Evolutionary conservation across 2,113 vertebrate species (phyloP), one percentile per base, ranked within the genome.

Genomic region (Agelaius tricolor): DNA sequence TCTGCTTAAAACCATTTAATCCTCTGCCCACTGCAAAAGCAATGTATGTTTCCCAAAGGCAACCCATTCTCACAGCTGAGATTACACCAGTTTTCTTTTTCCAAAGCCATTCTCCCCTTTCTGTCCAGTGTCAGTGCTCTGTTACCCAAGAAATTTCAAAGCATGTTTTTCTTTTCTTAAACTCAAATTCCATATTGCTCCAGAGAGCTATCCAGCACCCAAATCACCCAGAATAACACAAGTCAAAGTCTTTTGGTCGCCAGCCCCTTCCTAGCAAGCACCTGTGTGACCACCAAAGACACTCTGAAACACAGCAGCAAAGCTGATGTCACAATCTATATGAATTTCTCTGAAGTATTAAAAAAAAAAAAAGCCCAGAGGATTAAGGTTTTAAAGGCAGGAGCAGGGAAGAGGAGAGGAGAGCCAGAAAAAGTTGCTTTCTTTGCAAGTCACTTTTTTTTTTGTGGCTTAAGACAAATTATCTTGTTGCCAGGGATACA

Each of bases 61-160:
- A 86, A 30, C 5, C 1, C 0, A 0, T 26, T 49, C 59, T 66
- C 37, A 44, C 11, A 31, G 41, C 15, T 2, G 1, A 54, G 22
- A 37, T 41, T 2, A n/a, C 5, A 4, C 1, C 13, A 15, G 20
- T 39, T 63, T 73, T 65, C 30, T 47, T 47, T 61, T 37, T 15
- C 15, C 49, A 37, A 27, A 17, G 9, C n/a, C 1, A 0, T 44
- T 49, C 57, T 58, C 59, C 43, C 31, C 27, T 57, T 80, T 18
- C 35, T 61, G 33, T 19, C 77, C 41, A 69, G 8, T 47, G 30
- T 17, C 49, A 65, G 61, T 28, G 44, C 9, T 73, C 33, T 62
- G 28, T n/a, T 41, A 67, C 11, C 10, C 11, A 28, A 46, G 18
- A 20, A n/a, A 54, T 46, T 75, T 80, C 21, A 79, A 55, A 74